phyloP scores from a whole-genome alignment of 2,888 invertebrate species.

The Philopedon plagiatum region DNA sequence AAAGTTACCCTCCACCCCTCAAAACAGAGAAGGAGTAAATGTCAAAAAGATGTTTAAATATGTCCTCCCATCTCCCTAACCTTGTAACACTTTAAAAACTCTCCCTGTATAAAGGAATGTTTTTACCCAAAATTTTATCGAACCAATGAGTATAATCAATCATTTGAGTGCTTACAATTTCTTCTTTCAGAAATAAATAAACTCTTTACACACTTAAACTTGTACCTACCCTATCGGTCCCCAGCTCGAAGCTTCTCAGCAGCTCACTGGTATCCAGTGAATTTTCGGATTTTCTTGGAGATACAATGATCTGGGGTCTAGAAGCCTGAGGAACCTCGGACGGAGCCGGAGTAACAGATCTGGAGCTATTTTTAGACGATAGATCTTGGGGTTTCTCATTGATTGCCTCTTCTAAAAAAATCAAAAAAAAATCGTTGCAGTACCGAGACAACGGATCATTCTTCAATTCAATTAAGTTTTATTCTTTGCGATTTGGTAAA shows the following conservation, averaged over 20 bases:
- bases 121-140: too few relatives aligned
- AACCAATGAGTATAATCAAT: too few relatives aligned
- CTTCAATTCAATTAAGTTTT: neutral
- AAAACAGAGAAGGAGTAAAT: too few relatives aligned
- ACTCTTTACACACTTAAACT: too few relatives aligned
- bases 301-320: slow-evolving; percentile 84
- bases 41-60: too few relatives aligned
- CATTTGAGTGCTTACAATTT: too few relatives aligned
- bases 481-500: neutral
- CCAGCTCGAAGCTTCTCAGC: slow-evolving; percentile 42
- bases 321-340: slow-evolving; percentile 61
- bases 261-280: slow-evolving; percentile 59
- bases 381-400: slow-evolving; percentile 59
- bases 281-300: slow-evolving; percentile 72
- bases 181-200: too few relatives aligned
- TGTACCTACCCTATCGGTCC: neutral
- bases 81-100: too few relatives aligned
- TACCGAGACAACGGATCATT: neutral
- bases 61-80: too few relatives aligned
- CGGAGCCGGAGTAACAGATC: slow-evolving; percentile 54
- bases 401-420: slow-evolving; percentile 53
- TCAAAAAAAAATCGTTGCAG: neutral
- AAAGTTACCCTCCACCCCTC: too few relatives aligned
- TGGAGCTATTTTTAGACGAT: slow-evolving; percentile 54
- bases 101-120: too few relatives aligned